phyloP scores from a whole-genome alignment of 30 jellyfish, hydroid and myxozoan species.

The Rhopilema esculentum region DNA sequence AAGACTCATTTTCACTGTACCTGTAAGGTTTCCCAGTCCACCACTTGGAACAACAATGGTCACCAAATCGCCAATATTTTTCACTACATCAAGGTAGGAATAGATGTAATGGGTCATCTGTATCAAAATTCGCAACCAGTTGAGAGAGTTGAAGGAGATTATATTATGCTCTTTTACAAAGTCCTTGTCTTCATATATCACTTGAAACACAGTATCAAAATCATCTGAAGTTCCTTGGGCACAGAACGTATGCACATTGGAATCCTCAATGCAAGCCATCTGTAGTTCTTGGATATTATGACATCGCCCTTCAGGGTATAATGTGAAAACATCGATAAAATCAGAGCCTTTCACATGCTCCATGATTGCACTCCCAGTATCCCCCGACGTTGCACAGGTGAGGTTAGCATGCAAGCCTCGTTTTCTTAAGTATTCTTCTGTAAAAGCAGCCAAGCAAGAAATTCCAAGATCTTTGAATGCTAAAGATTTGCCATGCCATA shows the following conservation, averaged over 20 bases:
- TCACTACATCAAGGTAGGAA: slow-evolving; percentile 53
- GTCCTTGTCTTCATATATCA: slow-evolving; percentile 18
- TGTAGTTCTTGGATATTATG: slow-evolving; percentile 80
- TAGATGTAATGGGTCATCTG: slow-evolving; percentile 79
- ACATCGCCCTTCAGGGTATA: slow-evolving; percentile 84
- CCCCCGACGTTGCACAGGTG: slow-evolving; percentile 92
- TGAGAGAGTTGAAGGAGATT: slow-evolving; percentile 66
- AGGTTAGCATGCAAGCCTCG: slow-evolving; percentile 27
- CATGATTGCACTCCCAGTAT: slow-evolving; percentile 93
- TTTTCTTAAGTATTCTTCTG: slow-evolving; percentile 27
- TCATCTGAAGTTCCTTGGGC: slow-evolving; percentile 82
- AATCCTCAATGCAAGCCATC: slow-evolving; percentile 72
- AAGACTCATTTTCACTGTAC: too few relatives aligned
- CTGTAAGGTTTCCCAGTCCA: slow-evolving; percentile 91
- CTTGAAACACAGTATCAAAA: slow-evolving; percentile 47
- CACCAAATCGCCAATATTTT: slow-evolving; percentile 40
- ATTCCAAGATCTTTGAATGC: slow-evolving; percentile 87
- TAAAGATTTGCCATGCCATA: slow-evolving; percentile 92
- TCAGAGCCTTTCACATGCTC: slow-evolving; percentile 57
- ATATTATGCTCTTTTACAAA: slow-evolving; percentile 26
- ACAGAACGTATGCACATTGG: slow-evolving; percentile 71
- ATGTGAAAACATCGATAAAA: slow-evolving; percentile 45
- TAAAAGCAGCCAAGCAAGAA: slow-evolving; percentile 48
- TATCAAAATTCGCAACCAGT: slow-evolving; percentile 70
- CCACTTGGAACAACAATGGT: slow-evolving; percentile 86